Percentiles rank a stretch among this genome's conserved stretches.
Conservation (phyloP, 1,140 invertebrate genomes). For the Neomicropteryx cornuta region DNA sequence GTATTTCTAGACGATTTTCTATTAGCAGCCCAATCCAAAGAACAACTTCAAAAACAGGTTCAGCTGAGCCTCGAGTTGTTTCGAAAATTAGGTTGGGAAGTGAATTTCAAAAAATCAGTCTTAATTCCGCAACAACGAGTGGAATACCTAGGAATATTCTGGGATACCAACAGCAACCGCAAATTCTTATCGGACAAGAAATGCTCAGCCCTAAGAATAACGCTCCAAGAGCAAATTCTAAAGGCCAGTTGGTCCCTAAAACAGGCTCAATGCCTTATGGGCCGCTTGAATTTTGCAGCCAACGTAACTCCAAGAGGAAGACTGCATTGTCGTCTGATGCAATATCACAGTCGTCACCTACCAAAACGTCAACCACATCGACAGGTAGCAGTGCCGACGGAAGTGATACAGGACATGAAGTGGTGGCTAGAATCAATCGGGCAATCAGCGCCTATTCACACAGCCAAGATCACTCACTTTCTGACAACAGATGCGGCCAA, state of each 20-base stretch:
- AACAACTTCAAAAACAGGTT: conserved; percentile 8
- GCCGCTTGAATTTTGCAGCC: conserved; percentile 31
- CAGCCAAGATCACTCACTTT: conserved; percentile 13
- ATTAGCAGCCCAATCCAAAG: conserved; percentile 13
- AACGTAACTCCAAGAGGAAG: conserved; percentile 38
- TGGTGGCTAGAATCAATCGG: conserved; percentile 13
- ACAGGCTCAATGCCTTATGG: conserved; percentile 38
- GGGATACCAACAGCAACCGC: conserved; percentile 3
- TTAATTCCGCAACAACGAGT: conserved; percentile 2
- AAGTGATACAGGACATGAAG: conserved; percentile 9
- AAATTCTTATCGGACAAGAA: conserved; percentile 8
- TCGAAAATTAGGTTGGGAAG: conserved; percentile 7
- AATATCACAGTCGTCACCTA: conserved; percentile 12
- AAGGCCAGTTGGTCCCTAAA: conserved; percentile 9
- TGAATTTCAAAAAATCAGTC: conserved; percentile 8
- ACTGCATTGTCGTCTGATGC: conserved; percentile 16
- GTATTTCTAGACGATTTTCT: conserved; percentile 22
- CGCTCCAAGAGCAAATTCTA: conserved; percentile 9
- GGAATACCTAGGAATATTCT: conserved; percentile 9
- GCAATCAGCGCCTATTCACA: conserved; percentile 12
- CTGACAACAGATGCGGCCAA: conserved; percentile 21
- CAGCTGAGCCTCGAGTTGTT: conserved; percentile 7
- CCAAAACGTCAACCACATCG: conserved; percentile 10
- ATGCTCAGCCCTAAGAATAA: not conserved
- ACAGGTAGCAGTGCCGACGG: conserved; percentile 1